A percentile compares a stretch with the other conserved stretches of the same genome.
These are phyloP conservation scores for Puffinus mauretanicus DNA, from an alignment of 2,113 vertebrate species.

Conservation along the genomic window DNA sequence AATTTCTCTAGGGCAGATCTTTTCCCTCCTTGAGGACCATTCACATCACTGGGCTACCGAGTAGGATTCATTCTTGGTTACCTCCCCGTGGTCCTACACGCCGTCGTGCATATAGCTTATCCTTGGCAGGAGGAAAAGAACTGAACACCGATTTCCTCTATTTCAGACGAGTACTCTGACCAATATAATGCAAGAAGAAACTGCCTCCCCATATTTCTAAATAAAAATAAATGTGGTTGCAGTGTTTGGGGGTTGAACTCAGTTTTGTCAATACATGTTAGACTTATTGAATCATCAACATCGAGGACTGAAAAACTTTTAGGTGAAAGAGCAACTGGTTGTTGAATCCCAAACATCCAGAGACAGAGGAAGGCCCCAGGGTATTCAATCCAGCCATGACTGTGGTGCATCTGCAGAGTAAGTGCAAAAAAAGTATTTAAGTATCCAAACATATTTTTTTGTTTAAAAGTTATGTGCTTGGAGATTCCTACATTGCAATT, in stretches of 20 bases:
- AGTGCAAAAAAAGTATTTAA: neutral
- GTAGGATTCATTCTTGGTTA: neutral
- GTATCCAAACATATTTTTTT: neutral
- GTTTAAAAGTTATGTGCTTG: neutral
- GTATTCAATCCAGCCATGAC: neutral
- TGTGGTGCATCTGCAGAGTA: fast-evolving
- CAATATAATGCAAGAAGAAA: neutral
- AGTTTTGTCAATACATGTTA: neutral
- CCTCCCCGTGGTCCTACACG: neutral
- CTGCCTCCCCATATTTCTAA: neutral
- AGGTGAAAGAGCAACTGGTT: neutral
- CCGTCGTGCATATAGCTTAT: fast-evolving
- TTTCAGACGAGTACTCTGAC: neutral
- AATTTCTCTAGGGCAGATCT: neutral
- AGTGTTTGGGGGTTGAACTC: neutral
- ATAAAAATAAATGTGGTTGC: neutral
- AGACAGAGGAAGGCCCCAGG: neutral
- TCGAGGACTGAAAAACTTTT: neutral
- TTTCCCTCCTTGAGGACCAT: neutral
- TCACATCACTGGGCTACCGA: neutral
- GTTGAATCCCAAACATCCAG: neutral
- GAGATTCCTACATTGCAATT: neutral
- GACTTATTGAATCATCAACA: neutral
- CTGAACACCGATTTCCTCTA: neutral
- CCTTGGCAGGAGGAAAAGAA: neutral